Conservation (phyloP, 2,797 vertebrate species). For the Coranthus polyacanthus region DNA sequence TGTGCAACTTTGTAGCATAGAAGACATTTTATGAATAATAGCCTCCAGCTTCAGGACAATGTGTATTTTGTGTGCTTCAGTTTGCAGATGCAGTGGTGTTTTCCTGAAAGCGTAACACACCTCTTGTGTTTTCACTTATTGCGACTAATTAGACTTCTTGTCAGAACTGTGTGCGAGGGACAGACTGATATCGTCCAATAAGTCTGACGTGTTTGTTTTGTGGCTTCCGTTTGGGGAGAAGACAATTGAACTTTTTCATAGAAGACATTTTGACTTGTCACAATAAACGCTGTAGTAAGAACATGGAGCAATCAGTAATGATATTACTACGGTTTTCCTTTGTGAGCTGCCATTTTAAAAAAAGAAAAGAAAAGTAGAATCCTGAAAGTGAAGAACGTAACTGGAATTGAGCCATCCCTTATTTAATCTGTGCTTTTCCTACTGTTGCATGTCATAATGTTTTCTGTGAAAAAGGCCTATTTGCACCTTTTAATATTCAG, state of each 20-base stretch:
- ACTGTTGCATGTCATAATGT: too few species aligned
- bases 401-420: too few species aligned
- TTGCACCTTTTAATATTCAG: neutral
- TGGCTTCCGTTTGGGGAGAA: neutral
- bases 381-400: too few species aligned
- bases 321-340: too few species aligned
- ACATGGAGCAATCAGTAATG: too few species aligned
- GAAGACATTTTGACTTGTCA: too few species aligned
- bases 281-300: too few species aligned
- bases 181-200: neutral
- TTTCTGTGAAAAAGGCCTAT: too few species aligned
- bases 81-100: slow-evolving; percentile 6
- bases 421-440: too few species aligned
- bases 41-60: neutral
- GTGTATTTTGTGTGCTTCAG: slow-evolving; percentile 37
- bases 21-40: neutral
- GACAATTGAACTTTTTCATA: neutral
- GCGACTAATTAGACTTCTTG: neutral
- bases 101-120: neutral
- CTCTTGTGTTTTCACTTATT: neutral
- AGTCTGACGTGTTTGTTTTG: neutral
- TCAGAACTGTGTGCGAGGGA: neutral
- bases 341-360: too few species aligned
- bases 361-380: too few species aligned
- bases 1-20: neutral